These are phyloP conservation scores for Callipepla squamata DNA, from an alignment of 2,113 vertebrate species.

Conservation along the genomic window DNA sequence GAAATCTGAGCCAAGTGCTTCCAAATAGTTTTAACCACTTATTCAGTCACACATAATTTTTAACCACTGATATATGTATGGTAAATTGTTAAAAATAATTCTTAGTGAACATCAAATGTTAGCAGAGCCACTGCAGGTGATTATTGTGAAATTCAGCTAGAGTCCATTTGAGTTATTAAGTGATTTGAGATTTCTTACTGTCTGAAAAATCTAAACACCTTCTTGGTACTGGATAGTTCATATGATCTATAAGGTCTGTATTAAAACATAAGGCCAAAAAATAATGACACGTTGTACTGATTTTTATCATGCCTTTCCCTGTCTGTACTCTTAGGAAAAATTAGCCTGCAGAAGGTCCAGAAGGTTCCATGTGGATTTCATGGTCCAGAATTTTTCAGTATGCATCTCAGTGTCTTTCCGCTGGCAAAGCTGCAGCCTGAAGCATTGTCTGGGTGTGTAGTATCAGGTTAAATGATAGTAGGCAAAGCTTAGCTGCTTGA, in stretches of 20 bases:
- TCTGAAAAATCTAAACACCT: not conserved
- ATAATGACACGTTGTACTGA: not conserved
- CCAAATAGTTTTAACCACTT: slow-evolving; percentile 21
- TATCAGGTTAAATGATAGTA: not conserved
- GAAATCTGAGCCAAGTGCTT: not conserved
- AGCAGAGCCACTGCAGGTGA: not conserved
- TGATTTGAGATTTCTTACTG: not conserved
- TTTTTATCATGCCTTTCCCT: slow-evolving; percentile 3
- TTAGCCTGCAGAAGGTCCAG: not conserved
- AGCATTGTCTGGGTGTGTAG: not conserved
- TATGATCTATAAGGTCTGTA: not conserved
- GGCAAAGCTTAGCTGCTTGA: not conserved
- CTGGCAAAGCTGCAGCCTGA: not conserved
- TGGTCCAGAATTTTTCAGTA: not conserved
- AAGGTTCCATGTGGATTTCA: not conserved
- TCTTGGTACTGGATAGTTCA: not conserved
- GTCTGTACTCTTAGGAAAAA: not conserved
- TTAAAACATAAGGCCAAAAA: not conserved
- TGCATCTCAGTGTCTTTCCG: not conserved
- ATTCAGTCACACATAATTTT: slow-evolving; percentile 5
- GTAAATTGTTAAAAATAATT: slow-evolving; percentile 24
- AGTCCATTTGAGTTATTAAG: not conserved
- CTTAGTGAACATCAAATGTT: not conserved
- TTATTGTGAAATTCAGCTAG: not conserved
- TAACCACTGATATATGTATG: not conserved